A percentile compares a stretch with the other conserved stretches of the same genome.
Evolutionary conservation across 2,888 invertebrate genomes (phyloP).

Genomic region (Adineta ricciae): DNA sequence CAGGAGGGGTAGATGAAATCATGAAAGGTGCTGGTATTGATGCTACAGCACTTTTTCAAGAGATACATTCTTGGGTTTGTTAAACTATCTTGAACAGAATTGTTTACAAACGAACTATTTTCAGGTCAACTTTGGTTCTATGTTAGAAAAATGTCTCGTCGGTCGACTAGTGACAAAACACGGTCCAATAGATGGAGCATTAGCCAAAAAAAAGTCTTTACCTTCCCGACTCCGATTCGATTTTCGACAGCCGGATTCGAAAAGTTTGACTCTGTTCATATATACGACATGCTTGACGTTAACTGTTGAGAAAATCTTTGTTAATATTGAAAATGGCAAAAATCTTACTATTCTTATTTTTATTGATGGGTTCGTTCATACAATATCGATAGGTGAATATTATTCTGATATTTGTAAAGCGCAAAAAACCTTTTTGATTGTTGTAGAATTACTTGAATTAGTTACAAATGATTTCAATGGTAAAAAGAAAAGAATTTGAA

Average conservation of each 20-base stretch:
- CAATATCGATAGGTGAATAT: not conserved
- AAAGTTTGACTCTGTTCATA: not conserved
- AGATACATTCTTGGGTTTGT: slow-evolving; percentile 51
- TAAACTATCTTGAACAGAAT: too few species aligned
- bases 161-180: slow-evolving; percentile 56
- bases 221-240: not conserved
- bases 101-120: not conserved
- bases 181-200: not conserved
- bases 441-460: not conserved
- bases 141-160: slow-evolving; percentile 78
- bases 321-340: not conserved
- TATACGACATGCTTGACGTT: not conserved
- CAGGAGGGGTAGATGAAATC: slow-evolving; percentile 80
- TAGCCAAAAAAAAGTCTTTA: not conserved
- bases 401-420: too few species aligned
- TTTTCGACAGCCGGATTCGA: not conserved
- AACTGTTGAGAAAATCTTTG: not conserved
- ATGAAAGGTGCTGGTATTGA: slow-evolving; percentile 84
- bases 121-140: slow-evolving; percentile 84
- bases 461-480: not conserved
- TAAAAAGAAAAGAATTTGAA: not conserved
- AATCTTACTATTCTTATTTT: not conserved
- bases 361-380: not conserved
- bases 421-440: too few species aligned
- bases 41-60: slow-evolving; percentile 81